Conservation (phyloP, 2,888 invertebrate species). For the Ferrisia virgata region DNA sequence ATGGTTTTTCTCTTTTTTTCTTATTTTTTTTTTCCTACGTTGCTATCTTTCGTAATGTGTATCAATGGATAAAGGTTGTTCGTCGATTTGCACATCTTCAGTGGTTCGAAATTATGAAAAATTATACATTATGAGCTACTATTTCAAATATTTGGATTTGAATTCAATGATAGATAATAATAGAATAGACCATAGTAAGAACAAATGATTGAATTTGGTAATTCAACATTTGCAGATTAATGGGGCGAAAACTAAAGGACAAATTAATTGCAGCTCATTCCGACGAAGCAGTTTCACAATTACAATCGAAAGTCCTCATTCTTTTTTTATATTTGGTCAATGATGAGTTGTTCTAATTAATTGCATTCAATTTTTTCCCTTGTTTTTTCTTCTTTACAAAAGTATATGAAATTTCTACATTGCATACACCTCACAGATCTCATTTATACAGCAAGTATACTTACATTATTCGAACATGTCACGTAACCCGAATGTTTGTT, state of each 20-base stretch:
- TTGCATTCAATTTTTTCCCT: background rate
- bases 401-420: background rate
- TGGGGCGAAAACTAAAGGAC: background rate
- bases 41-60: background rate
- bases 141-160: background rate
- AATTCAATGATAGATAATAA: too few relatives aligned
- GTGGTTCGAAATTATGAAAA: slow-evolving; percentile 23
- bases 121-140: background rate
- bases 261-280: background rate
- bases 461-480: background rate
- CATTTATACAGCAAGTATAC: background rate
- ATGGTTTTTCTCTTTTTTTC: background rate
- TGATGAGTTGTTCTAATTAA: background rate
- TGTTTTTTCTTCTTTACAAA: background rate
- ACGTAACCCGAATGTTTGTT: background rate
- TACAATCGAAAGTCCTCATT: background rate
- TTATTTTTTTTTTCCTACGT: background rate
- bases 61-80: slow-evolving; percentile 13
- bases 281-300: background rate
- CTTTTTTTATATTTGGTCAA: background rate
- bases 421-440: background rate
- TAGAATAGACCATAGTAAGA: too few relatives aligned
- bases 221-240: background rate
- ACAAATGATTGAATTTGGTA: background rate
- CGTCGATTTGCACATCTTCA: slow-evolving; percentile 9